Evolutionary conservation across 2,888 invertebrate genomes (phyloP), one percentile per base, ranked within the genome.

Genomic region (Dicyrtoma fusca): DNA sequence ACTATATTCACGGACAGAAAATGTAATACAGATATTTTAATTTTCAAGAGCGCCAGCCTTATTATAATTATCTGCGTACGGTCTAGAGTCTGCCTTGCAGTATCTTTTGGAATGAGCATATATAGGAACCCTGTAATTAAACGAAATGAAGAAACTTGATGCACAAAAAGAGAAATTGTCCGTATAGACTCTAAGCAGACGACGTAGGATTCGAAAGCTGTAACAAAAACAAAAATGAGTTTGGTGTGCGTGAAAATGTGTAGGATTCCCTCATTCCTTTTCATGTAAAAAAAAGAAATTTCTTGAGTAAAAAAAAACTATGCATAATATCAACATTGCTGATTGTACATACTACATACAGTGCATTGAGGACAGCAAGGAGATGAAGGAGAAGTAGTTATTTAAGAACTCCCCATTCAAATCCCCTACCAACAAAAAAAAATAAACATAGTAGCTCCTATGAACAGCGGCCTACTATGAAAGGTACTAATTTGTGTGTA

Each of bases 221-320:
- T 34, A 44, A 64, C 2, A 49, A 59, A 59, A 59, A 17, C 23
- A 44, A 47, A 59, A 34, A 25, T 47, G 62, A 62, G 26, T 42
- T 21, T 55, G 34, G 34, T 55, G 19, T 62, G 64, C 64, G 64
- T 64, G 64, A 64, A 64, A 64, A 34, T 64, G 64, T 47, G 64
- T 64, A 64, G 64, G 64, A 49, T 49, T 64, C 21, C 17, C 64
- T 25, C 49, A 6, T 23, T 49, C 26, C 10, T 64, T 64, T 25
- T 17, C 25, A 13, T 47, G 59, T 59, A 26, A 49, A 49, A 49
- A n/a, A 49, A 49, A 49, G 59, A 34, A 34, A 49, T 49, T 49
- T 49, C 13, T 4, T 11, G 21, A 55, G 17, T 34, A 3, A 5
- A 34, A 34, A n/a, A 34, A 34, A 5, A 34, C 34, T 34, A 34